Evolutionary conservation across 1,140 invertebrate species (phyloP), one percentile per base, ranked within the genome.

Genomic region (Akabosia matsudoensis): DNA sequence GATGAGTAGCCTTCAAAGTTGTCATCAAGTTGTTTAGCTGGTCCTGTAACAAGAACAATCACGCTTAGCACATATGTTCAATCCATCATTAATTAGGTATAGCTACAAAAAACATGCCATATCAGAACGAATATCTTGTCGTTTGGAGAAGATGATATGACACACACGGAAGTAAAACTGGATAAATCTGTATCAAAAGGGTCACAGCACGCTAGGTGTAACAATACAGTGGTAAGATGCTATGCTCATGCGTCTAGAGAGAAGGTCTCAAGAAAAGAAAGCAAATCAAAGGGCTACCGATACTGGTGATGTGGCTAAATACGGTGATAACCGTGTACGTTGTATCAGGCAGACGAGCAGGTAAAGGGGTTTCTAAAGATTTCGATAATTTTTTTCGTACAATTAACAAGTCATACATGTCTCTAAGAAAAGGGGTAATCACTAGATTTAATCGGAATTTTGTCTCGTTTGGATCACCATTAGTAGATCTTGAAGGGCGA

Each of bases 1-100:
- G 89, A 81, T 89, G 87, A 71, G 89, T 90, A 78, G 84, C 86
- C 80, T 87, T 85, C 81, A 89, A 83, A 74, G 86, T 88, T 75
- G 85, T 85, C 88, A 88, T 88, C 83, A 88, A 79, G 79, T 85
- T 86, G 78, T 83, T 83, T 74, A 87, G 82, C 81, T 85, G 85
- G 77, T 86, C 86, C 85, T 86, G 82, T 70, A 22, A 30, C 33
- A 3, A 13, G 34, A 80, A 78, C 7, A 45, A 45, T 45, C 37
- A 45, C 18, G 18, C 37, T 45, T 45, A n/a, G n/a, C n/a, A n/a
- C n/a, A n/a, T n/a, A n/a, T n/a, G n/a, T n/a, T n/a, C n/a, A n/a
- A n/a, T n/a, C n/a, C n/a, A n/a, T n/a, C n/a, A n/a, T n/a, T n/a
- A n/a, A 82, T 75, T 56, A 74, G 71, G 51, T 30, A n/a, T 14